A percentile compares a stretch with the other conserved stretches of the same genome.
Conservation (phyloP, 2,888 invertebrate species). For the Morpho achilles region DNA sequence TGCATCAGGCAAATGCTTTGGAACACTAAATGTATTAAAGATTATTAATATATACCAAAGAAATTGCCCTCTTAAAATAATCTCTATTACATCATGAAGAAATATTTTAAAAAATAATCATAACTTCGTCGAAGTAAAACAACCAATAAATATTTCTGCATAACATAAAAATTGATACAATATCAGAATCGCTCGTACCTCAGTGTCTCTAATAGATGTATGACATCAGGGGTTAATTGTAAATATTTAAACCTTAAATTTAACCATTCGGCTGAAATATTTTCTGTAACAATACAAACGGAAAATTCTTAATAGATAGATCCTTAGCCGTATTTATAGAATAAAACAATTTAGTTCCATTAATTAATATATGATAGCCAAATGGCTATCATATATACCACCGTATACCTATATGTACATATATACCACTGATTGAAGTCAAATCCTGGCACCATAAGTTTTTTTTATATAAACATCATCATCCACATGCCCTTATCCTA, state of each 20-base stretch:
- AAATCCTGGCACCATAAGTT: too few species aligned
- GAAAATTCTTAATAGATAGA: neutral
- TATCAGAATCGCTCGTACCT: constrained; percentile 54
- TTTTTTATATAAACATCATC: too few species aligned
- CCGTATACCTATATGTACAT: too few species aligned
- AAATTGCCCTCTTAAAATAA: constrained; percentile 33
- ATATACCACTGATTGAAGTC: too few species aligned
- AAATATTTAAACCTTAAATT: constrained; percentile 88
- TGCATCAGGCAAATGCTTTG: constrained; percentile 28
- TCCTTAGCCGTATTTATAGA: too few species aligned
- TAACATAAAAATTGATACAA: constrained; percentile 44
- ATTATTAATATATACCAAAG: constrained; percentile 31
- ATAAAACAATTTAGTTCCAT: too few species aligned
- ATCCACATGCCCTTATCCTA: too few species aligned
- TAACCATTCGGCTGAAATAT: constrained; percentile 88
- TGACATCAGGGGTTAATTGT: constrained; percentile 83
- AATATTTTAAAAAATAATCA: constrained; percentile 46
- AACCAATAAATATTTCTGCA: constrained; percentile 67
- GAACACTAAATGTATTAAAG: neutral
- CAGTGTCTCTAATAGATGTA: constrained; percentile 83
- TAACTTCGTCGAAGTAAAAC: neutral
- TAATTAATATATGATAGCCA: too few species aligned
- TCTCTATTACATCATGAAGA: constrained; percentile 59
- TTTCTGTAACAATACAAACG: constrained; percentile 69
- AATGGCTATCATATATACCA: too few species aligned